Evolutionary conservation across 2,113 vertebrate genomes (phyloP).

Genomic region (human): GRCh38 chr7:7577001-7577500

Average conservation of each 20-base stretch:
- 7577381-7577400: neutral
- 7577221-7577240: neutral
- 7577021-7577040: neutral
- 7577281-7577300: neutral
- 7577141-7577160: neutral
- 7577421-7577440: neutral
- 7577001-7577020: neutral
- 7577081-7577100: neutral
- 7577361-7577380: neutral
- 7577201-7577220: no score
- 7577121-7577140: neutral
- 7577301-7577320: neutral
- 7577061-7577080: neutral
- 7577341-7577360: neutral
- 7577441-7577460: neutral
- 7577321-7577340: neutral
- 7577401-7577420: constrained; percentile 22
- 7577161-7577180: neutral
- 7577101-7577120: neutral
- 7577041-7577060: neutral
- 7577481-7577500: neutral
- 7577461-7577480: neutral
- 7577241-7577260: neutral
- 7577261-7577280: neutral
- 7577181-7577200: neutral